Base-by-base conservation (phyloP, 2,888 invertebrate genomes). In the Ischnura elegans region DNA sequence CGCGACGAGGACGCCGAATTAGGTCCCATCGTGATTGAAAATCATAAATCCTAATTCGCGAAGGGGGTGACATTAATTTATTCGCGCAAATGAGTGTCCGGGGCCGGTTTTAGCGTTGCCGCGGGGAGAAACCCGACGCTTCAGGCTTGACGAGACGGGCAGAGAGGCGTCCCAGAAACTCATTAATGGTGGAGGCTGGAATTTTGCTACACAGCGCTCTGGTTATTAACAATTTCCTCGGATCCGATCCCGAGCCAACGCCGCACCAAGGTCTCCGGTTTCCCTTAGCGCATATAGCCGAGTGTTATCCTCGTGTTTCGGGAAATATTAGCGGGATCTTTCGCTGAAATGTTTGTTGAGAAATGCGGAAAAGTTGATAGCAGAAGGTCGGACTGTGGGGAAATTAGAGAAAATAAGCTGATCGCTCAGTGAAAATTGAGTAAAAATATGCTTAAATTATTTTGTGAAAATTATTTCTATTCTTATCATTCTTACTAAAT, bases 31-130 rank as follows among this genome's bases (percentile, higher is more conserved):
- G 76, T 76, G 76, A 76, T 76, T 76, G 76, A 76, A 36, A 76
- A 76, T 76, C 36, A 76, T 76, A 36, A 76, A 76, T 76, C 76
- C 76, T 76, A 36, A 76, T 76, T 76, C 76, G 76, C 16, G 13
- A n/a, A n/a, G 2, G 76, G 76, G 76, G 13, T 36, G 76, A 76
- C 76, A 76, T 36, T 76, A 76, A 76, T 76, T 76, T 76, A 76
- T 76, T 76, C 36, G 36, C 13, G 13, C 13, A 76, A 76, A 76
- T 36, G 76, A 36, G 76, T 10, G 76, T 29, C 5, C 76, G 76
- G 36, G 76, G 8, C 61, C 61, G 2, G 76, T 13, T 13, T 29
- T 16, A n/a, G 76, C 10, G 76, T 5, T 10, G 76, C 76, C 36
- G 76, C 5, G 16, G 76, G 76, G 76, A 36, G 76, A 76, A 76